phyloP scores from a whole-genome alignment of 2,113 vertebrate genomes.

The Balaeniceps rex region DNA sequence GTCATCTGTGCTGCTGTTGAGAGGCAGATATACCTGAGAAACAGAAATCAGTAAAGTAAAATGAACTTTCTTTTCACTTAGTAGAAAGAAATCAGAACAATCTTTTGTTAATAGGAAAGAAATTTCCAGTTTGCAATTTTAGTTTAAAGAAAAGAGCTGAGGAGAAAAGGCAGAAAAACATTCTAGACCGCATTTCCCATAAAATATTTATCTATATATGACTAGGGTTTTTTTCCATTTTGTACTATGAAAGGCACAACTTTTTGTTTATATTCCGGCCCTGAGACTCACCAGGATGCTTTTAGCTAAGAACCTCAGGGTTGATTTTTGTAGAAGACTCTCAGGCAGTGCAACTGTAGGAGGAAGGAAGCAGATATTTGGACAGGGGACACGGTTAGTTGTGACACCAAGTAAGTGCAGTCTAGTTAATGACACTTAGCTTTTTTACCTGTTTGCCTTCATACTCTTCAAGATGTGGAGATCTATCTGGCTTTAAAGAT shows the following conservation, averaged over 20 bases:
- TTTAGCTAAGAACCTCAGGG: not conserved
- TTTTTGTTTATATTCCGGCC: not conserved
- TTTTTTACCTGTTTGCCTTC: not conserved
- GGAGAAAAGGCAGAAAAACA: not conserved
- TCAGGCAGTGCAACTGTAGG: not conserved
- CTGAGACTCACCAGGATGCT: not conserved
- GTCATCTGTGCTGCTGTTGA: not conserved
- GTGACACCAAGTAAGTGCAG: not conserved
- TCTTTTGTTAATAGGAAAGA: not conserved
- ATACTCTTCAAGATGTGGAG: too few species aligned
- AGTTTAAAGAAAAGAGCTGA: not conserved
- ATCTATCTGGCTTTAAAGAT: not conserved
- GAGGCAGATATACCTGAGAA: not conserved
- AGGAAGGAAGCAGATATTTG: not conserved
- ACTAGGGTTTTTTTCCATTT: not conserved
- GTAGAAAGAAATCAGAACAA: not conserved
- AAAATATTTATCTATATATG: not conserved
- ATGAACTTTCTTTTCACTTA: not conserved
- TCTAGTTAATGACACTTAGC: not conserved
- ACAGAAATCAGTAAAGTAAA: not conserved
- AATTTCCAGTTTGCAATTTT: not conserved
- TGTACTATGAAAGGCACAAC: not conserved
- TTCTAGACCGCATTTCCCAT: not conserved
- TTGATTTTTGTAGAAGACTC: not conserved
- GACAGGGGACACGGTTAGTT: not conserved